phyloP scores from a whole-genome alignment of 2,797 vertebrate species.

The Kryptopterus vitreolus region DNA sequence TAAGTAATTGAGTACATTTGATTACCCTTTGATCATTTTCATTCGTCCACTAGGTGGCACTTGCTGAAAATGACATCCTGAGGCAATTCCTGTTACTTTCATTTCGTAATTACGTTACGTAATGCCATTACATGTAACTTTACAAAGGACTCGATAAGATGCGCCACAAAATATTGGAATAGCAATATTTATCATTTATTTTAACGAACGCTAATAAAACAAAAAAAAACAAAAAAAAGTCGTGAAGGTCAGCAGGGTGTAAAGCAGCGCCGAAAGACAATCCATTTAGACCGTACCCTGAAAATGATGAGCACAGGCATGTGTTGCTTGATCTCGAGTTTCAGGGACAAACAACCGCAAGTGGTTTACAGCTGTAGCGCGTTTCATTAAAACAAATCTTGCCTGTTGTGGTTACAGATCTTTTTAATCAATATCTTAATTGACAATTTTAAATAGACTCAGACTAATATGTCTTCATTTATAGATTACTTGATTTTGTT shows the following conservation, averaged over 20 bases:
- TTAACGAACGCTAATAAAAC: background rate
- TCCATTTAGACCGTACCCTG: conserved; percentile 44
- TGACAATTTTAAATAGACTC: background rate
- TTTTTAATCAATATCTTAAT: no score
- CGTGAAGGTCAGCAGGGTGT: background rate
- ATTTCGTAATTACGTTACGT: no score
- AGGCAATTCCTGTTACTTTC: no score
- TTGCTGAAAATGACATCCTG: no score
- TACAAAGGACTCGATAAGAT: background rate
- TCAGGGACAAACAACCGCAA: conserved; percentile 39
- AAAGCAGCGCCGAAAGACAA: conserved; percentile 1
- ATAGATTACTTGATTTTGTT: background rate
- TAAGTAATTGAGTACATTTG: no score
- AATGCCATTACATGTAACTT: no score
- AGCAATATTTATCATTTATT: background rate
- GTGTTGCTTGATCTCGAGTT: conserved; percentile 53
- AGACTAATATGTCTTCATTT: background rate
- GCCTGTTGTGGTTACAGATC: conserved; percentile 20
- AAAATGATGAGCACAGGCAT: conserved; percentile 60
- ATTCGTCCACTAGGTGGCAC: no score
- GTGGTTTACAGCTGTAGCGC: conserved; percentile 41
- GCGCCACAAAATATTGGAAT: background rate
- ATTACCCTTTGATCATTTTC: no score
- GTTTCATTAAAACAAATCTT: conserved; percentile 22
- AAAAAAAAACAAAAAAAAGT: no score